phyloP scores from a whole-genome alignment of 2,888 invertebrate species.

The Aromia moschata region DNA sequence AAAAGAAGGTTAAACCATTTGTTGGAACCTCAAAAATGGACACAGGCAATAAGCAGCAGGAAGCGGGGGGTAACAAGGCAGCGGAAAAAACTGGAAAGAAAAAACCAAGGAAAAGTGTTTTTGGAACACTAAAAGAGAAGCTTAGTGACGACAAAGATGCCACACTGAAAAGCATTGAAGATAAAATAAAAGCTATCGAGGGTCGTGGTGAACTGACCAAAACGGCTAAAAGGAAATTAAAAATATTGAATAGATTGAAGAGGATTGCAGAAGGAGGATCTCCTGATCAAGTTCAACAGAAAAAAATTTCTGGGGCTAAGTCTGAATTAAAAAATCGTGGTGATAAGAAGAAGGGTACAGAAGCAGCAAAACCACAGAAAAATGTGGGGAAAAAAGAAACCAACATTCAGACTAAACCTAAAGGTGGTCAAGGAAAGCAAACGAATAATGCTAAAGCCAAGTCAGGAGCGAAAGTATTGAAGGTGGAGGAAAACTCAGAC shows the following conservation, averaged over 20 bases:
- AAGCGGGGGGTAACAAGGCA: conserved; percentile 24
- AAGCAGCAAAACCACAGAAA: background rate
- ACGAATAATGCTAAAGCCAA: background rate
- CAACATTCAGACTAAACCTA: conserved; percentile 27
- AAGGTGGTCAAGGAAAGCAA: background rate
- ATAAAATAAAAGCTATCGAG: conserved; percentile 38
- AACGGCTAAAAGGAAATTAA: conserved; percentile 45
- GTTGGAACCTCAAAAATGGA: conserved; percentile 37
- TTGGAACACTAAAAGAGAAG: conserved; percentile 30
- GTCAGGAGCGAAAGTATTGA: background rate
- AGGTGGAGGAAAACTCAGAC: conserved; percentile 29
- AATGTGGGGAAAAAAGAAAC: background rate
- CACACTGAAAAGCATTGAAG: conserved; percentile 29
- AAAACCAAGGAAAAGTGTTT: conserved; percentile 27
- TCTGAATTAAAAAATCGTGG: background rate
- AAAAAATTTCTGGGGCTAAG: background rate
- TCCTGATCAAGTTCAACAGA: conserved; percentile 5
- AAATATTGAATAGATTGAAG: conserved; percentile 32
- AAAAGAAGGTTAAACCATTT: conserved; percentile 39
- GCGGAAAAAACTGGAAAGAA: conserved; percentile 4
- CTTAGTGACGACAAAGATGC: conserved; percentile 35
- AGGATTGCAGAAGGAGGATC: conserved; percentile 25
- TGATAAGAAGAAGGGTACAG: conserved; percentile 1
- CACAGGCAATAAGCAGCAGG: conserved; percentile 12
- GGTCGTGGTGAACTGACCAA: conserved; percentile 39